phyloP scores from a whole-genome alignment of 2,888 invertebrate genomes.

The Cheilosia grossa region DNA sequence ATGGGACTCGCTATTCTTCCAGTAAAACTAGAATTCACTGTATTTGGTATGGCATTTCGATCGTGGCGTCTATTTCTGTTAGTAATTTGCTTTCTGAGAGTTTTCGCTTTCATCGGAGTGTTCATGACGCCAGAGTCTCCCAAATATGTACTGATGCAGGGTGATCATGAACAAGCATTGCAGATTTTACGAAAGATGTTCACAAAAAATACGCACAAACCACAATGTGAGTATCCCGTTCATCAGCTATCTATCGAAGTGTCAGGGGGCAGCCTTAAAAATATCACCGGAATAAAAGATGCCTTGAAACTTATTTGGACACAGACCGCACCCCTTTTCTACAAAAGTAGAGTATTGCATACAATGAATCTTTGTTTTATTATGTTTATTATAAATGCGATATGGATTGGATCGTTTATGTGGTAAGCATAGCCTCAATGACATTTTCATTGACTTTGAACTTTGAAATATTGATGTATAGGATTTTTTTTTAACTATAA shows the following conservation, averaged over 20 bases:
- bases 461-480: too few species aligned
- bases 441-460: too few species aligned
- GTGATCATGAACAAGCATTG: conserved; percentile 86
- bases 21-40: conserved; percentile 83
- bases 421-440: neutral
- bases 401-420: neutral
- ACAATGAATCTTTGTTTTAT: neutral
- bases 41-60: conserved; percentile 85
- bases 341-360: neutral
- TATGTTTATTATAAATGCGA: neutral
- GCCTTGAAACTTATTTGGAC: neutral
- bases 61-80: conserved; percentile 92
- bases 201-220: conserved; percentile 83
- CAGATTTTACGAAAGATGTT: conserved; percentile 86
- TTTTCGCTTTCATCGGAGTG: conserved; percentile 86
- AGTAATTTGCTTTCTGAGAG: conserved; percentile 86
- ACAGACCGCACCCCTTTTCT: neutral
- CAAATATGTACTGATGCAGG: conserved; percentile 88
- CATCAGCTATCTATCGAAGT: conserved; percentile 77
- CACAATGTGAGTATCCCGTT: conserved; percentile 84
- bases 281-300: conserved; percentile 63
- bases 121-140: conserved; percentile 90
- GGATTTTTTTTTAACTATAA: too few species aligned
- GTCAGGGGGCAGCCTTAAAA: conserved; percentile 78
- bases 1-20: conserved; percentile 89